Conservation (phyloP, 2,797 vertebrate genomes). For the Enteromius radiatus region DNA sequence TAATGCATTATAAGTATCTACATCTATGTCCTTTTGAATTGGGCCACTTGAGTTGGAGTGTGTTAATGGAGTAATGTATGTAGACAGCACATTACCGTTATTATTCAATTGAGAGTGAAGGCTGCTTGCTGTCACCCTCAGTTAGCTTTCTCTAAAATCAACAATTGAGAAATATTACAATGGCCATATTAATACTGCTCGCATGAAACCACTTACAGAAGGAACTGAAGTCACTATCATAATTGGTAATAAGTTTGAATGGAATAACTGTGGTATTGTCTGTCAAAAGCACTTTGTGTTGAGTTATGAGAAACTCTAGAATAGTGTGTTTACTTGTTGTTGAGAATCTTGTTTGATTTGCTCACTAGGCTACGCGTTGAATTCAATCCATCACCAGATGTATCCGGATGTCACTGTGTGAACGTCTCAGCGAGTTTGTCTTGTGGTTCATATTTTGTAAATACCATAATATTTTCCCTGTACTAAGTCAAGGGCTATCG, state of each 20-base stretch:
- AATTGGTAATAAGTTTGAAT: slow-evolving; percentile 3
- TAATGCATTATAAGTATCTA: slow-evolving; percentile 21
- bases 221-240: slow-evolving; percentile 10
- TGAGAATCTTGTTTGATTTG: slow-evolving; percentile 18
- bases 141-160: slow-evolving; percentile 42
- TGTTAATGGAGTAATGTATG: slow-evolving; percentile 41
- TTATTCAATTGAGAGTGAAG: slow-evolving; percentile 33
- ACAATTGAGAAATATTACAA: slow-evolving; percentile 46
- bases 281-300: neutral
- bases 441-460: slow-evolving; percentile 3
- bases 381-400: slow-evolving; percentile 13
- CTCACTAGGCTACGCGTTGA: slow-evolving; percentile 30
- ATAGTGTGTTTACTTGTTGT: slow-evolving; percentile 10
- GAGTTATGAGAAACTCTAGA: slow-evolving; percentile 9
- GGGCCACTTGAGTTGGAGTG: slow-evolving; percentile 30
- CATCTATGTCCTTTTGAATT: slow-evolving; percentile 35
- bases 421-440: neutral
- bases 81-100: slow-evolving; percentile 27
- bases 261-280: slow-evolving; percentile 17
- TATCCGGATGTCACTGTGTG: slow-evolving; percentile 9
- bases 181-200: slow-evolving; percentile 36
- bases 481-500: neutral
- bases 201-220: slow-evolving; percentile 5
- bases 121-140: slow-evolving; percentile 31
- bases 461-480: neutral